These are phyloP conservation scores for Cotesia chilonis DNA, from an alignment of 1,140 invertebrate species.

Conservation along the genomic window DNA sequence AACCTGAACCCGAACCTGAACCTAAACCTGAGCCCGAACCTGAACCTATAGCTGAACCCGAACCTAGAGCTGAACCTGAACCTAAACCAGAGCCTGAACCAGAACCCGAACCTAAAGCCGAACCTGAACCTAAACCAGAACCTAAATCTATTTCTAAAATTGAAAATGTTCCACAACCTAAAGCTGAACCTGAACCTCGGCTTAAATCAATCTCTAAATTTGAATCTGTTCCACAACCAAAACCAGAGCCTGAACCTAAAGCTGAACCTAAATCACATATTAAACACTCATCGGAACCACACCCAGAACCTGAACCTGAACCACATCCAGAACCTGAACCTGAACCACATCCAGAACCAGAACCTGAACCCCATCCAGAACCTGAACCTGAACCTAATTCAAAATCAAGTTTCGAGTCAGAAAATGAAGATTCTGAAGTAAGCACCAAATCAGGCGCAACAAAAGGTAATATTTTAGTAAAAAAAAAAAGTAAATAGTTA, in stretches of 20 bases:
- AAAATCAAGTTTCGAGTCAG: conserved; percentile 57
- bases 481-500: conserved; percentile 1
- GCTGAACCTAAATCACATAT: conserved; percentile 59
- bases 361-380: conserved; percentile 53
- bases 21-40: conserved; percentile 52
- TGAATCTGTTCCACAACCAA: conserved; percentile 50
- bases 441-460: conserved; percentile 47
- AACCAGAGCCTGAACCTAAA: conserved; percentile 57
- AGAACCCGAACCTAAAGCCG: conserved; percentile 63
- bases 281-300: conserved; percentile 49
- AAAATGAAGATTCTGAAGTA: conserved; percentile 40
- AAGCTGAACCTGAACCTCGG: conserved; percentile 57
- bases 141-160: conserved; percentile 61
- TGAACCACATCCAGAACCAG: conserved; percentile 52
- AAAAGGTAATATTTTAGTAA: conserved; percentile 49
- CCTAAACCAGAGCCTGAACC: conserved; percentile 58
- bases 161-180: conserved; percentile 53
- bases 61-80: conserved; percentile 56
- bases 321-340: conserved; percentile 59
- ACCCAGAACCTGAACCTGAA: conserved; percentile 54
- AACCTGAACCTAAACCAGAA: conserved; percentile 60
- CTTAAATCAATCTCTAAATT: conserved; percentile 31
- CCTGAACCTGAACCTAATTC: conserved; percentile 64
- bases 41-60: conserved; percentile 54
- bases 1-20: conserved; percentile 56